These are phyloP conservation scores for Drosophila borealis DNA, from an alignment of 2,888 invertebrate genomes.

Conservation along the genomic window DNA sequence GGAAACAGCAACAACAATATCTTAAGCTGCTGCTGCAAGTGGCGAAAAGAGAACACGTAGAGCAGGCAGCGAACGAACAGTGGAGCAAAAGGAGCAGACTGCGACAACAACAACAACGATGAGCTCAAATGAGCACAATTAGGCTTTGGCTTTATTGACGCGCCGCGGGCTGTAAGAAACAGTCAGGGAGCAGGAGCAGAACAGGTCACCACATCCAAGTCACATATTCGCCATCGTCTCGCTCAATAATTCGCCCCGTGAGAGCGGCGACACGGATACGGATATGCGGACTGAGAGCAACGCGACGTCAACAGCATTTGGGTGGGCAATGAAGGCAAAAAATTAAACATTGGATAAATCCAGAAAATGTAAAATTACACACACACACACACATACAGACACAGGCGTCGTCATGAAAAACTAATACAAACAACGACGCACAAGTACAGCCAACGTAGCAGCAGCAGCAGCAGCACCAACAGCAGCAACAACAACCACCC, in stretches of 20 bases:
- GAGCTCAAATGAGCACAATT: slow-evolving; percentile 78
- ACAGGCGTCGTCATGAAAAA: slow-evolving; percentile 58
- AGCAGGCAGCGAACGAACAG: slow-evolving; percentile 26
- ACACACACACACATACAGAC: slow-evolving; percentile 36
- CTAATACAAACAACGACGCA: slow-evolving; percentile 59
- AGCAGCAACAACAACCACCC: slow-evolving; percentile 45
- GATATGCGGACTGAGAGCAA: slow-evolving; percentile 39
- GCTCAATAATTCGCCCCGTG: slow-evolving; percentile 70
- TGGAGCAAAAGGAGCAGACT: slow-evolving; percentile 48
- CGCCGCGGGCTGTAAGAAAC: slow-evolving; percentile 45
- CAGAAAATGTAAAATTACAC: slow-evolving; percentile 77
- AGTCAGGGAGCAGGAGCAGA: slow-evolving; percentile 29
- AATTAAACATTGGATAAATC: slow-evolving; percentile 77
- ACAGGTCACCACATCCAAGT: slow-evolving; percentile 70
- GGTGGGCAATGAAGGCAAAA: slow-evolving; percentile 69
- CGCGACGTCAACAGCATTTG: slow-evolving; percentile 50
- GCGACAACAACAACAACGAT: slow-evolving; percentile 27
- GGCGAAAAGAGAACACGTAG: slow-evolving; percentile 36
- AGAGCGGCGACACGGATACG: slow-evolving; percentile 47
- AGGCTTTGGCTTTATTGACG: slow-evolving; percentile 77
- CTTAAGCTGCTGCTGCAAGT: slow-evolving; percentile 62
- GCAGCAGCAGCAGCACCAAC: slow-evolving; percentile 45
- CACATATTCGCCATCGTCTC: slow-evolving; percentile 57
- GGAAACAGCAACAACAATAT: slow-evolving; percentile 54
- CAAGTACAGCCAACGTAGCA: slow-evolving; percentile 76